Percentiles rank a stretch among this genome's conserved stretches.
Conservation (phyloP, 1,140 invertebrate genomes). For the Neuroterus valhalla region DNA sequence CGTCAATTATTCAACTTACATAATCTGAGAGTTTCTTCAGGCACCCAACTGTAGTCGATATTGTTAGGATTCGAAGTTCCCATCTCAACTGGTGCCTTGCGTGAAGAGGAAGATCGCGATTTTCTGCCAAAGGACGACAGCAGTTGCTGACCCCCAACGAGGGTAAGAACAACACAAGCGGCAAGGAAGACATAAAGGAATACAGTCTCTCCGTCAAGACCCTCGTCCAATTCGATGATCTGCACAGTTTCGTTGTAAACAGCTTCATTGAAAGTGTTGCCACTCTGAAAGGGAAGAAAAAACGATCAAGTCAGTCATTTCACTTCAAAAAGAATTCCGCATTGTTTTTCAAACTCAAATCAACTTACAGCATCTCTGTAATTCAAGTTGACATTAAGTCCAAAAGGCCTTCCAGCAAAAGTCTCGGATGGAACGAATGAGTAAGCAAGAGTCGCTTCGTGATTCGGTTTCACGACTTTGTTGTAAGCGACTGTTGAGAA, state of each 20-base stretch:
- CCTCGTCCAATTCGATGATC: slow-evolving; percentile 97
- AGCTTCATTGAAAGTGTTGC: slow-evolving; percentile 86
- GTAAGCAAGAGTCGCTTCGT: slow-evolving; percentile 96
- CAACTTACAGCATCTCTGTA: slow-evolving; percentile 89
- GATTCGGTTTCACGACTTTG: slow-evolving; percentile 89
- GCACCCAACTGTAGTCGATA: slow-evolving; percentile 99
- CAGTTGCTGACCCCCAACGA: slow-evolving; percentile 94
- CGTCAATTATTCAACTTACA: slow-evolving; percentile 79
- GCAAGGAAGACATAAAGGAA: slow-evolving; percentile 97
- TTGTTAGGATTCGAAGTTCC: slow-evolving; percentile 91
- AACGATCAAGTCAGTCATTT: neutral
- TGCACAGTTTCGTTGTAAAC: slow-evolving; percentile 99
- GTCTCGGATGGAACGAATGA: slow-evolving; percentile 96
- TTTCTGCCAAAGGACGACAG: slow-evolving; percentile 85
- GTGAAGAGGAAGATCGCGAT: slow-evolving; percentile 75
- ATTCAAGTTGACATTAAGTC: slow-evolving; percentile 93
- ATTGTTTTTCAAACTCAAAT: slow-evolving; percentile 24
- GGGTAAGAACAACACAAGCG: slow-evolving; percentile 89
- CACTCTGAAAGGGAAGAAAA: slow-evolving; percentile 76
- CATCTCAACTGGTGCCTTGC: slow-evolving; percentile 82
- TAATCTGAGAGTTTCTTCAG: slow-evolving; percentile 89
- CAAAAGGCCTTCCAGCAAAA: slow-evolving; percentile 96
- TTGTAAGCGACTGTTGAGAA: slow-evolving; percentile 95
- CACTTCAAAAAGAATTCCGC: slow-evolving; percentile 31
- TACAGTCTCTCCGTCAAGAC: slow-evolving; percentile 98